Base-by-base conservation (phyloP, 2,888 invertebrate species). In the Anthophora plumipes region DNA sequence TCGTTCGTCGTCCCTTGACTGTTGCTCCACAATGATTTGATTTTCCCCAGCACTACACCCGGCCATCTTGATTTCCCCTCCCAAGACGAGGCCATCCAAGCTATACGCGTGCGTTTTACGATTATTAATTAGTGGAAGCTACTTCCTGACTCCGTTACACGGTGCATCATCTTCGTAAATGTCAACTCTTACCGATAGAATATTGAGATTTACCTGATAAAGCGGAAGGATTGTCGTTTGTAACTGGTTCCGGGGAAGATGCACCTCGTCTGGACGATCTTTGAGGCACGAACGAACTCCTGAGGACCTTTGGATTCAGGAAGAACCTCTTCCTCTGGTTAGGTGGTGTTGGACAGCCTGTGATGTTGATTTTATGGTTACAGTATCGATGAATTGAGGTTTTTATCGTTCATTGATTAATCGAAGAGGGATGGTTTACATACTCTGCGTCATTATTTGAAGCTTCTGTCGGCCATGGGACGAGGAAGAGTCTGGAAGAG, bases 21-120 rank as follows among this genome's bases (percentile, higher is more conserved):
- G 86, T 96, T 96, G 88, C 96, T 97, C 98, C 98, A 98, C 83
- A 98, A 94, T 60, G 97, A 97, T 92, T 97, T 96, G 94, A 98
- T 97, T 95, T 98, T 97, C 92, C 97, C 97, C 93, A 97, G 96
- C 91, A 97, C 97, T 92, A 97, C 94, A 89, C 96, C 96, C 82
- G 96, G 96, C 97, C 97, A 97, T 89, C 94, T 94, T 78, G 95
- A 94, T 85, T 93, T 94, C 82, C 94, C 93, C 88, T 95, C 95
- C 85, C 94, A 94, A 52, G 94, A 93, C 68, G 93, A 91, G 71
- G 92, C 92, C 92, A 94, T 93, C 92, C 93, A 94, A 64, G 94
- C 94, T 90, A 73, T 20, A 54, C 70, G 59, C 67, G 68, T 69
- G 70, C 59, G 74, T 71, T 66, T 74, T 64, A 77, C 41, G 14